Conservation (phyloP, 2,113 vertebrate species). For the Istiophorus platypterus region DNA sequence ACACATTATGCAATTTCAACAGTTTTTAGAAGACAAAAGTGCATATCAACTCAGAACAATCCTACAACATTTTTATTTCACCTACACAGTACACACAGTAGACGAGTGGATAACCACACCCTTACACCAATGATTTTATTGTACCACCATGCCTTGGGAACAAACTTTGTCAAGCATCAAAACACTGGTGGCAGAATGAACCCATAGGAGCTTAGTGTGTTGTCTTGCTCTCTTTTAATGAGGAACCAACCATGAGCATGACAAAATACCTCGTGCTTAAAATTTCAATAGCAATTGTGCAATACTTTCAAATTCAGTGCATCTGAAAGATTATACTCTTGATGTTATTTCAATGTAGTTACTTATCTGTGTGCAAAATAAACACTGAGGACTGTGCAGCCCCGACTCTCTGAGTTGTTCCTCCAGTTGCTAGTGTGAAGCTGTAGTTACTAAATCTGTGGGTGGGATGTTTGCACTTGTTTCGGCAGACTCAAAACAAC, state of each 20-base stretch:
- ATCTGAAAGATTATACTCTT: background rate
- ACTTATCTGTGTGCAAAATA: background rate
- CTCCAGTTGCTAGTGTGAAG: constrained; percentile 26
- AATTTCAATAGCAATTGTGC: background rate
- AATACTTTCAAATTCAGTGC: background rate
- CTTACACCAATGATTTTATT: too few relatives aligned
- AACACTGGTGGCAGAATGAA: background rate
- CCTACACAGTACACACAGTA: too few relatives aligned
- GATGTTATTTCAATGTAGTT: background rate
- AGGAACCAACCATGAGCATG: background rate
- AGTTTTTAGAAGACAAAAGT: too few relatives aligned
- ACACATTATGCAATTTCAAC: too few relatives aligned
- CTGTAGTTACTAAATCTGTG: constrained; percentile 38
- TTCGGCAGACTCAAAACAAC: constrained; percentile 56
- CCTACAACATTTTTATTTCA: too few relatives aligned
- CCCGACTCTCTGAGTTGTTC: background rate
- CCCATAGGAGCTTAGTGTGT: background rate
- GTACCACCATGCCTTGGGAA: too few relatives aligned
- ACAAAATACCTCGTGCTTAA: background rate
- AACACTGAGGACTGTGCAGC: background rate
- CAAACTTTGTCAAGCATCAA: background rate
- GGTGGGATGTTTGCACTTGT: constrained; percentile 56
- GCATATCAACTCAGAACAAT: too few relatives aligned
- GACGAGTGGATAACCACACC: too few relatives aligned
- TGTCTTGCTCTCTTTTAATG: background rate